A percentile compares a stretch with the other conserved stretches of the same genome.
Evolutionary conservation across 2,113 vertebrate genomes (phyloP).

Genomic region (Semnornis frantzii): DNA sequence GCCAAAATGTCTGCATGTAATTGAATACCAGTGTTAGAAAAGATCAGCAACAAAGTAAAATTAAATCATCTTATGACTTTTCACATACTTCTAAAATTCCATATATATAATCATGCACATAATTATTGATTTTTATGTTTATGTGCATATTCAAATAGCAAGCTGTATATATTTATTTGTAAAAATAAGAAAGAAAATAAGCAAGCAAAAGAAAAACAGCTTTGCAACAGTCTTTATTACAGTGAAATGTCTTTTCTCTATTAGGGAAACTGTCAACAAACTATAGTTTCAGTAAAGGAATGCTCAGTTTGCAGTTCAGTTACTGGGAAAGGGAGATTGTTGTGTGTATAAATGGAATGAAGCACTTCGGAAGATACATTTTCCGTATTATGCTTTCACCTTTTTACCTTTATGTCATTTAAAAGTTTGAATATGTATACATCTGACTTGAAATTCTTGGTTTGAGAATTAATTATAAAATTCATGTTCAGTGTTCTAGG

Average conservation of each 20-base stretch:
- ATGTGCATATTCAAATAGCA: not conserved
- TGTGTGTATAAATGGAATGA: not conserved
- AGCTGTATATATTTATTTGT: not conserved
- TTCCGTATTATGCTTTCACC: not conserved
- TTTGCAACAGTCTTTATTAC: not conserved
- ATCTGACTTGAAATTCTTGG: not conserved
- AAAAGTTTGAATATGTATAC: not conserved
- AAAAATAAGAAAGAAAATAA: not conserved
- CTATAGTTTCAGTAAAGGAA: not conserved
- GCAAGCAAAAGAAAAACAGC: not conserved
- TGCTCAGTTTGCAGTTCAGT: not conserved
- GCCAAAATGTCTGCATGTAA: not conserved
- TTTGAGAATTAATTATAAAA: not conserved
- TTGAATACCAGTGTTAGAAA: not conserved
- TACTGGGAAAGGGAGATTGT: not conserved
- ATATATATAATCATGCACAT: not conserved
- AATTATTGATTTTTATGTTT: not conserved
- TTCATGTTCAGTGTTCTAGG: not conserved
- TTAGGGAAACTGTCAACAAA: not conserved
- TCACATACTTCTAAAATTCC: not conserved
- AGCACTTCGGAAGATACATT: not conserved
- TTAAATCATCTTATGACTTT: not conserved
- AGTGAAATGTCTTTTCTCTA: not conserved
- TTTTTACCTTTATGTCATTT: not conserved
- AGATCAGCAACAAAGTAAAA: not conserved